Conservation (phyloP, 2,888 invertebrate genomes). For the Polydrusus cervinus region DNA sequence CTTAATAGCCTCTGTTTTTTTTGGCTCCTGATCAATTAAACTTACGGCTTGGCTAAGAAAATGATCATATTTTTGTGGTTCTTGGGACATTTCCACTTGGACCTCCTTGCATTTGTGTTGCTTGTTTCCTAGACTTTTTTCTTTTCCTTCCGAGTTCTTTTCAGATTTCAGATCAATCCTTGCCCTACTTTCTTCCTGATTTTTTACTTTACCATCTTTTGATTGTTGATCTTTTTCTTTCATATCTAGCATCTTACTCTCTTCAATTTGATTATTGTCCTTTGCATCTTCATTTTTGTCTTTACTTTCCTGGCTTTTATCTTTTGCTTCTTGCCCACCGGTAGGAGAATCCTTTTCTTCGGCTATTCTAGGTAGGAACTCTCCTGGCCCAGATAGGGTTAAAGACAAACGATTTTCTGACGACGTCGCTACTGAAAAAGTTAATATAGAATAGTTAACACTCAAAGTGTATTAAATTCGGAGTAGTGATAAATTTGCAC, state of each 20-base stretch:
- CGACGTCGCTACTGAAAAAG: slow-evolving; percentile 54
- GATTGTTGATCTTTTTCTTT: background rate
- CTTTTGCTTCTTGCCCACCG: slow-evolving; percentile 68
- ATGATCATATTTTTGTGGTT: slow-evolving; percentile 26
- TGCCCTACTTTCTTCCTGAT: background rate
- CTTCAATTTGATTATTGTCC: slow-evolving; percentile 40
- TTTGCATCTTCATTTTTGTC: slow-evolving; percentile 24
- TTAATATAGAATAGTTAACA: slow-evolving; percentile 14
- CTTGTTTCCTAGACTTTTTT: slow-evolving; percentile 15
- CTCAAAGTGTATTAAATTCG: background rate
- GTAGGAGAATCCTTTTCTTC: slow-evolving; percentile 91
- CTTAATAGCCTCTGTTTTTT: slow-evolving; percentile 15
- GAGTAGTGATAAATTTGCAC: background rate
- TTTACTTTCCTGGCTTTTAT: slow-evolving; percentile 30
- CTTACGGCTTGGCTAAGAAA: background rate
- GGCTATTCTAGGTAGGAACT: slow-evolving; percentile 86
- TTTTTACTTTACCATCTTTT: slow-evolving; percentile 1
- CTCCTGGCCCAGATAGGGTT: slow-evolving; percentile 73
- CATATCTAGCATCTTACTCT: background rate
- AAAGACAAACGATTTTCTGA: slow-evolving; percentile 69
- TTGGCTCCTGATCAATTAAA: background rate
- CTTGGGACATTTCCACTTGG: slow-evolving; percentile 13
- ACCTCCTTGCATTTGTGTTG: slow-evolving; percentile 12
- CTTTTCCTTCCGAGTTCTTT: background rate
- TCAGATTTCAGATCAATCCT: background rate